Evolutionary conservation across 2,113 vertebrate genomes (phyloP).

Genomic region (Trachemys scripta): DNA sequence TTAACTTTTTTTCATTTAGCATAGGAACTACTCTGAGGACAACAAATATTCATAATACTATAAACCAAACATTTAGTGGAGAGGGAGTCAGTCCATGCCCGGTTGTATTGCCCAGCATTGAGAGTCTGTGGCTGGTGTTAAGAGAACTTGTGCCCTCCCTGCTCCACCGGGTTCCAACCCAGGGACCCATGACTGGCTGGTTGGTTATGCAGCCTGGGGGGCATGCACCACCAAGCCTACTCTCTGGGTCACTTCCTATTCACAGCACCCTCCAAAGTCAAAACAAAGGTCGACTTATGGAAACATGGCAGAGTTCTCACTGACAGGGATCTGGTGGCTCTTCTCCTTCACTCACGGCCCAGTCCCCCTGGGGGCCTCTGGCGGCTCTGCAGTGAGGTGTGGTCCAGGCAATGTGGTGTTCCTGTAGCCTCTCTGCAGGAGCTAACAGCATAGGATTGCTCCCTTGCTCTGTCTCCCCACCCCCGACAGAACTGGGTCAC

Average conservation of each 20-base stretch:
- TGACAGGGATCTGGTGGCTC: not conserved
- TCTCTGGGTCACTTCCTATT: not conserved
- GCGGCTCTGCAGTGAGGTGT: not conserved
- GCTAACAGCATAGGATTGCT: not conserved
- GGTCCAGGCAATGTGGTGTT: not conserved
- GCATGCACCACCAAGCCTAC: not conserved
- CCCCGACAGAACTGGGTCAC: no score
- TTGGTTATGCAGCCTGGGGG: not conserved
- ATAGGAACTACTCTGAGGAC: not conserved
- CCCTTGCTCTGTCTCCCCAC: not conserved
- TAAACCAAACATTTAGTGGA: not conserved
- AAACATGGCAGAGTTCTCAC: not conserved
- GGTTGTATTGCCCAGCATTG: no score
- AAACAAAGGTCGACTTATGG: not conserved
- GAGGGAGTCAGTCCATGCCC: no score
- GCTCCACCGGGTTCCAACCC: not conserved
- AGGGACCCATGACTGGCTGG: not conserved
- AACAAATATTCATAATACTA: slow-evolving; percentile 11
- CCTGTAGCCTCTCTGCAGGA: not conserved
- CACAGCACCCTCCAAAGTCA: not conserved
- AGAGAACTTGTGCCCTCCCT: not conserved
- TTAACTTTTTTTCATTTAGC: not conserved
- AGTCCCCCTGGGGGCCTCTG: not conserved
- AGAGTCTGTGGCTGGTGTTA: not conserved
- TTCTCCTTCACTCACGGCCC: not conserved